A percentile compares a stretch with the other conserved stretches of the same genome.
phyloP scores from a whole-genome alignment of 2,113 vertebrate genomes.

The Percina caprodes region DNA sequence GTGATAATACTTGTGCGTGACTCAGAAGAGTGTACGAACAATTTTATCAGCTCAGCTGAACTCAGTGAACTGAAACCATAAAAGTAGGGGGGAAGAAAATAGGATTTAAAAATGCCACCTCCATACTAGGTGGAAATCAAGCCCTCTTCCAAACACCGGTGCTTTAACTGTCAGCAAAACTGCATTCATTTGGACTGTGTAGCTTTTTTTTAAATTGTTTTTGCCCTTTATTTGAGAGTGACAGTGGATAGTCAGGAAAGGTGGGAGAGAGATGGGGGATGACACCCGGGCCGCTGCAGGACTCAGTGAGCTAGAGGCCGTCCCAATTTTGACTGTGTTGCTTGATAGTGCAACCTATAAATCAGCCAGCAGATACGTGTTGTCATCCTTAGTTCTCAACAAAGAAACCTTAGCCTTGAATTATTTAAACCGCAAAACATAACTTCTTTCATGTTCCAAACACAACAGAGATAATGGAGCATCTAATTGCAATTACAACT shows the following conservation, averaged over 20 bases:
- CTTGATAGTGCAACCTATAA: not conserved
- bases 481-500: not conserved
- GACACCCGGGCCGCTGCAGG: no score
- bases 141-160: not conserved
- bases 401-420: slow-evolving; percentile 2
- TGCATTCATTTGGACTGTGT: not conserved
- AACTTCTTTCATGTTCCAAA: slow-evolving; percentile 1
- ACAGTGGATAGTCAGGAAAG: no score
- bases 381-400: slow-evolving; percentile 3
- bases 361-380: slow-evolving; percentile 3
- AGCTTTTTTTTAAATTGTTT: no score
- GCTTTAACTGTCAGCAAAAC: not conserved
- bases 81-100: not conserved
- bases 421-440: not conserved
- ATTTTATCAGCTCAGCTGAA: slow-evolving; percentile 6
- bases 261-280: no score
- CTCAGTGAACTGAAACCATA: not conserved
- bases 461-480: not conserved
- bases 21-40: not conserved
- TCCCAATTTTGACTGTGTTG: not conserved
- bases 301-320: no score
- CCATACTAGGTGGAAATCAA: not conserved
- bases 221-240: no score
- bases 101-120: not conserved
- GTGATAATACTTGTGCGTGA: not conserved